These are phyloP conservation scores for Escarpia spicata DNA, from an alignment of 2,888 invertebrate genomes.

Conservation along the genomic window DNA sequence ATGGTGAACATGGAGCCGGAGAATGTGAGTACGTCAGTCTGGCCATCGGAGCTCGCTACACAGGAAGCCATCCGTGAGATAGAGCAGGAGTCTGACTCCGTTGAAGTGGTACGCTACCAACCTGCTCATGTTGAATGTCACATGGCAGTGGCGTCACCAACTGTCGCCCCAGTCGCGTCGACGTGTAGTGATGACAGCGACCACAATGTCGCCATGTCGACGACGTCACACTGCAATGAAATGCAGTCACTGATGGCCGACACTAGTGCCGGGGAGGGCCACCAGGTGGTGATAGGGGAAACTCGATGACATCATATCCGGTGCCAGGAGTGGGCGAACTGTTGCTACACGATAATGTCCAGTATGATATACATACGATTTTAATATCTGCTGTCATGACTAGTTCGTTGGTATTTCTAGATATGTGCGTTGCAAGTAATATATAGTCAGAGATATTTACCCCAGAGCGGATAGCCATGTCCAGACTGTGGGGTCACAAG, in stretches of 20 bases:
- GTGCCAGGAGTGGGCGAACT: neutral
- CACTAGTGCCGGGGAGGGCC: neutral
- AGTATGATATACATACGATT: neutral
- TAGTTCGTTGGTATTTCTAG: neutral
- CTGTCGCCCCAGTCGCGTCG: neutral
- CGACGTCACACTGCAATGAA: neutral
- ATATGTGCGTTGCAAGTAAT: neutral
- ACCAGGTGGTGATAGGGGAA: neutral
- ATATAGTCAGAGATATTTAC: neutral
- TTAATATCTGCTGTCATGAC: neutral
- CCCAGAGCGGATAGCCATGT: neutral
- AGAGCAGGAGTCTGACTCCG: slow-evolving; percentile 30
- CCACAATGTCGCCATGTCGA: neutral
- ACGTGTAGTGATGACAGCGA: neutral
- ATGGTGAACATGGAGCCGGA: slow-evolving; percentile 39
- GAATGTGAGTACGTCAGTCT: slow-evolving; percentile 36
- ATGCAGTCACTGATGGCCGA: neutral
- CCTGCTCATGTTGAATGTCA: neutral
- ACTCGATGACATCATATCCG: neutral
- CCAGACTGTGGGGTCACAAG: neutral
- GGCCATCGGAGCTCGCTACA: slow-evolving; percentile 32
- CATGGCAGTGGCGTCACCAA: neutral
- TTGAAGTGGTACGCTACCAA: slow-evolving; percentile 40
- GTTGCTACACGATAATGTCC: neutral
- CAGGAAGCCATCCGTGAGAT: slow-evolving; percentile 31